A percentile compares a stretch with the other conserved stretches of the same genome.
Evolutionary conservation across 2,113 vertebrate species (phyloP).

Genomic region (Miniopterus natalensis): DNA sequence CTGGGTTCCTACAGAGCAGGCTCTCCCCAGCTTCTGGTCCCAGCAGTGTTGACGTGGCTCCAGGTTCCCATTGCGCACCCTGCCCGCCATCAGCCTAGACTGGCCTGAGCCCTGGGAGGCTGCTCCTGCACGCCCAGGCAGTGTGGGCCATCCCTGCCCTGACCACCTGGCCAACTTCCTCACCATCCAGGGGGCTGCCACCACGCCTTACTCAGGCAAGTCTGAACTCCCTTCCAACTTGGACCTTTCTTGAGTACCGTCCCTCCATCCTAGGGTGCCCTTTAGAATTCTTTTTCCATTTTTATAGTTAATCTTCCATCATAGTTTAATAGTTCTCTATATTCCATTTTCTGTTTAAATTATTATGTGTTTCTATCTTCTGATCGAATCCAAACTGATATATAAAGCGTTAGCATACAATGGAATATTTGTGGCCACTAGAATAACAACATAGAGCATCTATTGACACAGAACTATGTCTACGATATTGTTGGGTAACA

Average conservation of each 20-base stretch:
- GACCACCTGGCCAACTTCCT: not conserved
- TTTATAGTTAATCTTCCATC: not conserved
- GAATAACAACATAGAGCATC: not conserved
- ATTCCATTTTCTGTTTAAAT: not conserved
- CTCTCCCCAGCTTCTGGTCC: not conserved
- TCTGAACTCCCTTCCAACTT: not conserved
- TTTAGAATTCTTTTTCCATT: not conserved
- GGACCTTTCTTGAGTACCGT: not conserved
- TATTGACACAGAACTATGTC: not conserved
- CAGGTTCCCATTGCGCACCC: not conserved
- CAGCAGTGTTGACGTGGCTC: not conserved
- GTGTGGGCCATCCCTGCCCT: not conserved
- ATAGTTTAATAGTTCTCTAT: not conserved
- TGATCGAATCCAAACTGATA: not conserved
- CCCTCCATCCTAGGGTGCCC: not conserved
- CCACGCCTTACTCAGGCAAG: not conserved
- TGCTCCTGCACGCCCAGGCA: not conserved
- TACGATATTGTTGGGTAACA: not conserved
- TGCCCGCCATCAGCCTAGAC: not conserved
- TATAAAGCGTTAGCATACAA: not conserved
- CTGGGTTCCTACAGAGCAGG: not conserved
- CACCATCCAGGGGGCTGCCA: not conserved
- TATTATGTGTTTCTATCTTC: not conserved
- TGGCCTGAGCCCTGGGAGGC: not conserved
- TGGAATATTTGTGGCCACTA: not conserved